Percentiles rank a stretch among this genome's conserved stretches.
Conservation (phyloP, 2,888 invertebrate species). For the Nomada fucata region DNA sequence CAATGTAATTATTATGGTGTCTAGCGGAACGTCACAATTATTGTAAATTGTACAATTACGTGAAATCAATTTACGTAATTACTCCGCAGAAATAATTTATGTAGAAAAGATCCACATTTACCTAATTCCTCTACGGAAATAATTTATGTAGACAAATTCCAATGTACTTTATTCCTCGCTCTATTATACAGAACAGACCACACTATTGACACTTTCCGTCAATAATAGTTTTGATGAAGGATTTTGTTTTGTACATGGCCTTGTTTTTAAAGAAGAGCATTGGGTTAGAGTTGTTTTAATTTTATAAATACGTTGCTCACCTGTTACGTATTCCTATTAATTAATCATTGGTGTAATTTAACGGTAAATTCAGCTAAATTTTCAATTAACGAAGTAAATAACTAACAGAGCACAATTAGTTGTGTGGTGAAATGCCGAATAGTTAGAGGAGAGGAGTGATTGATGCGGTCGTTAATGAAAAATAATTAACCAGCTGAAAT, state of each 20-base stretch:
- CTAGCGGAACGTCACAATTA: background rate
- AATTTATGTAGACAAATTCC: background rate
- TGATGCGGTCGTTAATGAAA: conserved; percentile 30
- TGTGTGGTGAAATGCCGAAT: background rate
- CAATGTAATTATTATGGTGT: background rate
- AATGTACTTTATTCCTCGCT: too few relatives aligned
- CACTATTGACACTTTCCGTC: too few relatives aligned
- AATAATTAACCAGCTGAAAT: conserved; percentile 39
- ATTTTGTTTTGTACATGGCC: too few relatives aligned
- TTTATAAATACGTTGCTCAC: too few relatives aligned
- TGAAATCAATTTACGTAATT: conserved; percentile 1
- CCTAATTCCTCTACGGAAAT: too few relatives aligned
- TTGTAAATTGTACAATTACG: background rate
- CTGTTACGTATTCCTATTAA: too few relatives aligned
- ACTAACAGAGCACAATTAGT: background rate
- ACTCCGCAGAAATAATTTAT: background rate
- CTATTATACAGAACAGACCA: too few relatives aligned
- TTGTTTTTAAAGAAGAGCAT: too few relatives aligned
- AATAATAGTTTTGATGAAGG: too few relatives aligned
- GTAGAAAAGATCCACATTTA: background rate
- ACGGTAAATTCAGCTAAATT: too few relatives aligned
- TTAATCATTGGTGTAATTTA: too few relatives aligned
- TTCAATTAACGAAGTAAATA: background rate
- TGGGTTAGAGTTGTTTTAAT: too few relatives aligned
- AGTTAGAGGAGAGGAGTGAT: conserved; percentile 14